Conservation (phyloP, 2,888 invertebrate genomes). For the Julus scanicus region DNA sequence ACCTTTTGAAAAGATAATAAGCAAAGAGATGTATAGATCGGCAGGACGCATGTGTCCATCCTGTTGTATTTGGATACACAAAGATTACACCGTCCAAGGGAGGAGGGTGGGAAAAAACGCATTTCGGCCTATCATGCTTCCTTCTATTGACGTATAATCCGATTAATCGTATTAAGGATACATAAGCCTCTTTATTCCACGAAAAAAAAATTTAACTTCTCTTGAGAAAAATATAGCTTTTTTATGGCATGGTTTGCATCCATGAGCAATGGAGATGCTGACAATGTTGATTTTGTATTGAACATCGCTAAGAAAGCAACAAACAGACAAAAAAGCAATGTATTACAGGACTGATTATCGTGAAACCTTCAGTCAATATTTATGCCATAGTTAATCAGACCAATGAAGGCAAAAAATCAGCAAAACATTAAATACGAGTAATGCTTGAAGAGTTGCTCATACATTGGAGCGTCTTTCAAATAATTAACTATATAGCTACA, state of each 20-base stretch:
- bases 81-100: conserved; percentile 9
- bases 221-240: conserved; percentile 2
- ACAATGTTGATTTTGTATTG: conserved; percentile 39
- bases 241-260: neutral
- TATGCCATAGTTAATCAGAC: neutral
- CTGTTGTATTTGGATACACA: conserved; percentile 30
- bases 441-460: too few relatives aligned
- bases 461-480: neutral
- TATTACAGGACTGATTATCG: conserved; percentile 21
- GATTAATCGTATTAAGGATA: conserved; percentile 38
- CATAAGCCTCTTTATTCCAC: neutral
- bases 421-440: too few relatives aligned
- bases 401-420: neutral
- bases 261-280: neutral
- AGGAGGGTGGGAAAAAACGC: neutral
- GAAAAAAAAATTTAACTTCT: conserved; percentile 17
- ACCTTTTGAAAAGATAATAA: conserved; percentile 24
- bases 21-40: conserved; percentile 20
- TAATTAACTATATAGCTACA: neutral
- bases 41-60: conserved; percentile 23
- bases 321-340: neutral
- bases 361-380: conserved; percentile 38
- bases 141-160: conserved; percentile 39
- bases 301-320: neutral
- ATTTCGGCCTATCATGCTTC: conserved; percentile 28